Conservation (phyloP, 2,113 vertebrate genomes). For the rabbit (Oryctolagus cuniculus) region DNA sequence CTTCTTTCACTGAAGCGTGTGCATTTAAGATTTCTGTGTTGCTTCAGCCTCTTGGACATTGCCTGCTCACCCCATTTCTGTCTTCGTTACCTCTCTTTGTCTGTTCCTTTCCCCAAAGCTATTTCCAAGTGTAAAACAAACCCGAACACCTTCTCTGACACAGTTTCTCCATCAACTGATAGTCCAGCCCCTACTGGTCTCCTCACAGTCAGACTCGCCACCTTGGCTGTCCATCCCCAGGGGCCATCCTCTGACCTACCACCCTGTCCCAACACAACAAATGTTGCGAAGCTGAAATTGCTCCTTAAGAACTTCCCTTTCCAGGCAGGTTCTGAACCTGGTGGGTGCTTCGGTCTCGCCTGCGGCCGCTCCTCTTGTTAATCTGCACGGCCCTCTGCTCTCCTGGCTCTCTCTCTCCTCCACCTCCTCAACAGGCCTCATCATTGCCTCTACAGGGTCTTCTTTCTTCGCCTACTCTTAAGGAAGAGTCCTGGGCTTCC, state of each 20-base stretch:
- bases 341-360: too few relatives aligned
- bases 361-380: rapidly evolving
- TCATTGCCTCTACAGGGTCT: too few relatives aligned
- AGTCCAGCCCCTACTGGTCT: background rate
- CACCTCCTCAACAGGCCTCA: too few relatives aligned
- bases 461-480: too few relatives aligned
- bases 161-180: background rate
- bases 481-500: background rate
- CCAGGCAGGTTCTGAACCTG: rapidly evolving
- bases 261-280: background rate
- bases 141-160: too few relatives aligned
- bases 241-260: background rate
- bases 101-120: background rate
- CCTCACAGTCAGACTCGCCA: background rate
- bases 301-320: too few relatives aligned
- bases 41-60: background rate
- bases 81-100: background rate
- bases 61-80: background rate
- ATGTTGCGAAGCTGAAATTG: background rate
- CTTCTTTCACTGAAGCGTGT: background rate
- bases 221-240: background rate
- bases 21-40: rapidly evolving
- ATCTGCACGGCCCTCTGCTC: background rate
- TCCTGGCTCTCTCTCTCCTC: too few relatives aligned
- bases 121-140: too few relatives aligned